These are phyloP conservation scores for Hydrophis major DNA, from an alignment of 2,797 vertebrate genomes.

Conservation along the genomic window DNA sequence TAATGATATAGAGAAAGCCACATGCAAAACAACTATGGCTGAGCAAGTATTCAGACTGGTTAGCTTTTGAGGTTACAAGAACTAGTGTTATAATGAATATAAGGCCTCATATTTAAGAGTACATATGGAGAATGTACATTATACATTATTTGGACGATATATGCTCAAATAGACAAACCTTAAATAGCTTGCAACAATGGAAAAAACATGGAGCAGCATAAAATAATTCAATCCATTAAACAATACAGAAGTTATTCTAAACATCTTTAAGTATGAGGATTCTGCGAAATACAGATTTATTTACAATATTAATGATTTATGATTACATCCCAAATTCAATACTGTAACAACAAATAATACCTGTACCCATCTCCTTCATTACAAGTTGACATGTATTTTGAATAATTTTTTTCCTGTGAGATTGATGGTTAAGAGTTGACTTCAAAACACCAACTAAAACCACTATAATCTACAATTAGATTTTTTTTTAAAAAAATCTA, in stretches of 20 bases:
- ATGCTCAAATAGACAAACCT: background rate
- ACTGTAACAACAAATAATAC: background rate
- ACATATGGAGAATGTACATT: background rate
- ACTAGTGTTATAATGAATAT: background rate
- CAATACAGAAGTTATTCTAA: background rate
- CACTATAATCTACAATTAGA: background rate
- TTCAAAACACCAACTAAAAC: background rate
- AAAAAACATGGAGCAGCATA: background rate
- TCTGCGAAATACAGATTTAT: background rate
- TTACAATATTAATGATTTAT: too few relatives aligned
- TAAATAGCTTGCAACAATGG: background rate
- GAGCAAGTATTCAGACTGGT: background rate
- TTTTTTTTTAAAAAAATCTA: too few relatives aligned
- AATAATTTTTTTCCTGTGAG: background rate
- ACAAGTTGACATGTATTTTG: background rate
- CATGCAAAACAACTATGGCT: background rate
- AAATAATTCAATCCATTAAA: background rate
- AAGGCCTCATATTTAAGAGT: background rate
- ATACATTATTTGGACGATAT: background rate
- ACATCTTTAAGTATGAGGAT: background rate
- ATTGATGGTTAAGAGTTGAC: background rate
- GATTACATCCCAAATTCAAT: background rate
- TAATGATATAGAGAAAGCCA: background rate
- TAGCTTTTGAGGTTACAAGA: background rate
- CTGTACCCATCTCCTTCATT: background rate